A percentile compares a stretch with the other conserved stretches of the same genome.
These are phyloP conservation scores for Oreocharis arfaki DNA, from an alignment of 2,113 vertebrate species.

Conservation along the genomic window DNA sequence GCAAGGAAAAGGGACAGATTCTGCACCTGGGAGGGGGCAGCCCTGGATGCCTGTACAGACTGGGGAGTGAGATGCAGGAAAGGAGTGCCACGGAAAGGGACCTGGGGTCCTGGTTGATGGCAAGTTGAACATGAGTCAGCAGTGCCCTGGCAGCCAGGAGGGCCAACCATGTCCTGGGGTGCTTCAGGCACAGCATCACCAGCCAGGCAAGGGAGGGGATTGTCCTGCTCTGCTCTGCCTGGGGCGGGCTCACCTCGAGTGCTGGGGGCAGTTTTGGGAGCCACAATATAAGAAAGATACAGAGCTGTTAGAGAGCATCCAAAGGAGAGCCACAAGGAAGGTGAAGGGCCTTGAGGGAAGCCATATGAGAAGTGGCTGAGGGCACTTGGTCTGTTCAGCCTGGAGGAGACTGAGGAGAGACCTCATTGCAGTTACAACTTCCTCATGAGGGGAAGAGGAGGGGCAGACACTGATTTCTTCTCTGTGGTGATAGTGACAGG, in stretches of 20 bases:
- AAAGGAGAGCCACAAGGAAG: accelerated
- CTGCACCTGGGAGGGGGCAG: not conserved
- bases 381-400: not conserved
- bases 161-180: accelerated
- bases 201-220: not conserved
- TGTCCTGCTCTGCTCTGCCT: not conserved
- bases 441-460: accelerated
- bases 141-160: not conserved
- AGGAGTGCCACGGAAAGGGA: accelerated
- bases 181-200: not conserved
- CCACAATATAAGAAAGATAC: not conserved
- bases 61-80: not conserved
- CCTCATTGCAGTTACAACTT: not conserved
- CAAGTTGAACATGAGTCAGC: accelerated
- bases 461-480: not conserved
- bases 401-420: not conserved
- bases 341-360: not conserved
- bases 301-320: accelerated
- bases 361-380: accelerated
- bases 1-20: not conserved
- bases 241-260: accelerated
- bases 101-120: accelerated
- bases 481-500: not conserved
- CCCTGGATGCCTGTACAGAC: accelerated
- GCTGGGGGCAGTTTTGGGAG: accelerated